Percentiles rank a stretch among this genome's conserved stretches.
These are phyloP conservation scores for Glaucomys volans DNA, from an alignment of 2,113 vertebrate genomes.

Conservation along the genomic window DNA sequence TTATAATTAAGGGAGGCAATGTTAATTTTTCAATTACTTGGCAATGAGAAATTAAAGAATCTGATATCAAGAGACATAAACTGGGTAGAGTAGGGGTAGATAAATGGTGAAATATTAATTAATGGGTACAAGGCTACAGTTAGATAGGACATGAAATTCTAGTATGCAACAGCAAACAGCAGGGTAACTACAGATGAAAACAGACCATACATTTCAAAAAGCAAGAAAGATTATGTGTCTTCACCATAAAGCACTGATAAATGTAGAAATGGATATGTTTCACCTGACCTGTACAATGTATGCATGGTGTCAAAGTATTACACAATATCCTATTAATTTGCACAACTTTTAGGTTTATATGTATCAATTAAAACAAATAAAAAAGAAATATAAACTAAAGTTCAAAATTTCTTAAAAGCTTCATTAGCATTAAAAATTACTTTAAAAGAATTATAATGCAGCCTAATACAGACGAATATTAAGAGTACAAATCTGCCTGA, in stretches of 20 bases:
- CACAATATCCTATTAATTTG: neutral
- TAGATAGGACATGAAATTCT: neutral
- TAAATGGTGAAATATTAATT: neutral
- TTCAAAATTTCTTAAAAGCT: neutral
- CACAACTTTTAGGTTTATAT: neutral
- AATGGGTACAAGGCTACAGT: neutral
- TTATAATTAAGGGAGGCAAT: neutral
- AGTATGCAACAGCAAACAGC: neutral
- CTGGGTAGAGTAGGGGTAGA: neutral
- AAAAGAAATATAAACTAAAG: neutral
- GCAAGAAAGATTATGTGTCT: neutral
- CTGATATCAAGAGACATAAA: slow-evolving; percentile 37
- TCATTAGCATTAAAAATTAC: neutral
- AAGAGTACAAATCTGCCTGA: neutral
- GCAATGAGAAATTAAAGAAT: neutral
- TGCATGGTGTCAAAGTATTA: neutral
- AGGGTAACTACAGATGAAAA: neutral
- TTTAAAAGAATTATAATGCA: neutral
- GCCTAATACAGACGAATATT: neutral
- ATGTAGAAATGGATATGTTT: neutral
- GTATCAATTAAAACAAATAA: neutral
- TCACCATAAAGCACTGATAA: neutral
- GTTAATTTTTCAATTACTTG: slow-evolving; percentile 35
- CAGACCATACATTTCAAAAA: neutral
- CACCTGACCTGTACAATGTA: neutral